Conservation (phyloP, 2,888 invertebrate genomes). For the Napeogenes inachia region DNA sequence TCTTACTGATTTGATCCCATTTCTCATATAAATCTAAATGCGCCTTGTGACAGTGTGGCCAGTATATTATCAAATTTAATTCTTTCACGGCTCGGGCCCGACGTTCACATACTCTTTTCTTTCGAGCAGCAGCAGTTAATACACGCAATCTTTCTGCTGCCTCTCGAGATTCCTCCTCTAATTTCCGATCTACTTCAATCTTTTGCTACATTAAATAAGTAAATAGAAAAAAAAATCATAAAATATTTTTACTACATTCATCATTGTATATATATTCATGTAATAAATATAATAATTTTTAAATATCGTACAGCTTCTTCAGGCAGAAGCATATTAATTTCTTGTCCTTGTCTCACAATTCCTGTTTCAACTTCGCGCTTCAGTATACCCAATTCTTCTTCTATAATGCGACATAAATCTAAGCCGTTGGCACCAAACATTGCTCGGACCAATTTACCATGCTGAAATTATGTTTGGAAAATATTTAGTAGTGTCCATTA, state of each 20-base stretch:
- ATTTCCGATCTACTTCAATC: constrained; percentile 42
- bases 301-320: constrained; percentile 59
- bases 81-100: constrained; percentile 37
- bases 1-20: constrained; percentile 61
- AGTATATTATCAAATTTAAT: constrained; percentile 65
- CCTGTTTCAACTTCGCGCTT: constrained; percentile 43
- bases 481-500: neutral
- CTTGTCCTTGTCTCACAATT: constrained; percentile 36
- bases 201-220: constrained; percentile 41
- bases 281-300: neutral
- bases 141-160: constrained; percentile 47
- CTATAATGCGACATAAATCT: constrained; percentile 58
- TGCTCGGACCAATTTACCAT: constrained; percentile 59
- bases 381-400: constrained; percentile 50
- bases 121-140: constrained; percentile 59
- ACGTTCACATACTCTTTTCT: constrained; percentile 57
- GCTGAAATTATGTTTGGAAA: constrained; percentile 35
- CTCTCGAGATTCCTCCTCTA: constrained; percentile 49
- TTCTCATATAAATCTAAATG: constrained; percentile 68
- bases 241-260: neutral
- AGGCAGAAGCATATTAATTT: constrained; percentile 64
- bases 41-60: constrained; percentile 66
- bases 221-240: neutral
- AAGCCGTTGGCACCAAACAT: constrained; percentile 75
- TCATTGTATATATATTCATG: neutral